A percentile compares a stretch with the other conserved stretches of the same genome.
Evolutionary conservation across 2,888 invertebrate species (phyloP).

Genomic region (Morpho achilles): DNA sequence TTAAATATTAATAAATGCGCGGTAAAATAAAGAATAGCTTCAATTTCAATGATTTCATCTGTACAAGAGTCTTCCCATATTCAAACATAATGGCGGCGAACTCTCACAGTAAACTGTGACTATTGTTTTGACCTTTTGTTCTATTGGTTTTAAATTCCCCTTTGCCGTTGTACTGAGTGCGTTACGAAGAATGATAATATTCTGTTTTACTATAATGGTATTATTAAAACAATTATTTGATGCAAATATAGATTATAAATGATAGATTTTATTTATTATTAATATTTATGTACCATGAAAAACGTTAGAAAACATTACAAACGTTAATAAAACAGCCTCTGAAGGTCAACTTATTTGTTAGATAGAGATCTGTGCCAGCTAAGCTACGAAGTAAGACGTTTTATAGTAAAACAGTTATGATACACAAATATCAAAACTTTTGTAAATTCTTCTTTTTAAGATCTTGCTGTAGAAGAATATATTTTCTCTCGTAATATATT

Average conservation of each 20-base stretch:
- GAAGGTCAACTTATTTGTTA: too few relatives aligned
- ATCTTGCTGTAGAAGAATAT: too few relatives aligned
- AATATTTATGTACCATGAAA: background rate
- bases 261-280: background rate
- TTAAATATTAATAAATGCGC: constrained; percentile 23
- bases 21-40: constrained; percentile 34
- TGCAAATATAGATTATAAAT: background rate
- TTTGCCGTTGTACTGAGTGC: constrained; percentile 43
- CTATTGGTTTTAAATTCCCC: constrained; percentile 61
- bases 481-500: too few relatives aligned
- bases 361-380: too few relatives aligned
- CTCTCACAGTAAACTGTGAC: constrained; percentile 66
- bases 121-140: constrained; percentile 63
- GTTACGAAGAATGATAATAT: constrained; percentile 44
- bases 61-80: constrained; percentile 56
- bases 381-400: too few relatives aligned
- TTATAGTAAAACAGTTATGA: too few relatives aligned
- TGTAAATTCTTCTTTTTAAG: too few relatives aligned
- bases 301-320: background rate
- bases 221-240: constrained; percentile 12
- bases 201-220: constrained; percentile 19
- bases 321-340: too few relatives aligned
- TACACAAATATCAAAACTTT: too few relatives aligned
- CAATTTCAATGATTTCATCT: constrained; percentile 50
- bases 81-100: constrained; percentile 54